Evolutionary conservation across 2,888 invertebrate genomes (phyloP).

Genomic region (Daptonema setosum): DNA sequence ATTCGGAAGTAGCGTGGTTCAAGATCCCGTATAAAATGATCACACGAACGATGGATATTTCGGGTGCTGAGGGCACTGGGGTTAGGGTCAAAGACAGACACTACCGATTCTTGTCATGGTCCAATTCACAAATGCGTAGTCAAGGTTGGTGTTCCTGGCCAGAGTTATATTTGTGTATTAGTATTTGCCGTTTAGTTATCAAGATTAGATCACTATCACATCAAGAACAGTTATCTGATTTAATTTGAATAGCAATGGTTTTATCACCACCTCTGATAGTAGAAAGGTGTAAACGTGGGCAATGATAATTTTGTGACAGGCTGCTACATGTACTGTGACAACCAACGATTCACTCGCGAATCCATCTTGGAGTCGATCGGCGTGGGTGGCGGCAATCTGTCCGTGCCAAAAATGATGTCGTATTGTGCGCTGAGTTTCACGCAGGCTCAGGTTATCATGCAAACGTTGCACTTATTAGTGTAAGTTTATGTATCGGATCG

Average conservation of each 20-base stretch:
- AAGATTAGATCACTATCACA: no score
- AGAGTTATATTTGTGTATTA: not conserved
- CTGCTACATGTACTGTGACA: constrained; percentile 17
- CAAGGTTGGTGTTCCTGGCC: no score
- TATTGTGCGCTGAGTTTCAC: constrained; percentile 29
- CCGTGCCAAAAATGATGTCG: constrained; percentile 28
- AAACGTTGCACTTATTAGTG: not conserved
- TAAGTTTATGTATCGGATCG: not conserved
- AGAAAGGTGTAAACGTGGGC: no score
- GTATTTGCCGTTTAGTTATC: no score
- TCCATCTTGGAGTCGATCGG: constrained; percentile 17
- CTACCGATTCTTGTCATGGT: constrained; percentile 20
- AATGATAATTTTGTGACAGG: no score
- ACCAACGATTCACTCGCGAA: not conserved
- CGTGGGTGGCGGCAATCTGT: constrained; percentile 14
- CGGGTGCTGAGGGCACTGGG: not conserved
- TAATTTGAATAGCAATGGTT: no score
- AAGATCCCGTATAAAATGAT: no score
- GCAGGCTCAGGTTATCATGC: constrained; percentile 14
- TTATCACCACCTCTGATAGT: no score
- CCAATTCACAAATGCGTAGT: constrained; percentile 16
- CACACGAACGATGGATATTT: no score
- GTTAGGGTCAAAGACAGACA: constrained; percentile 7
- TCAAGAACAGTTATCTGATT: no score
- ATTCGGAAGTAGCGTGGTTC: no score